These are phyloP conservation scores for Amyelois transitella DNA, from an alignment of 1,140 invertebrate species.

Conservation along the genomic window DNA sequence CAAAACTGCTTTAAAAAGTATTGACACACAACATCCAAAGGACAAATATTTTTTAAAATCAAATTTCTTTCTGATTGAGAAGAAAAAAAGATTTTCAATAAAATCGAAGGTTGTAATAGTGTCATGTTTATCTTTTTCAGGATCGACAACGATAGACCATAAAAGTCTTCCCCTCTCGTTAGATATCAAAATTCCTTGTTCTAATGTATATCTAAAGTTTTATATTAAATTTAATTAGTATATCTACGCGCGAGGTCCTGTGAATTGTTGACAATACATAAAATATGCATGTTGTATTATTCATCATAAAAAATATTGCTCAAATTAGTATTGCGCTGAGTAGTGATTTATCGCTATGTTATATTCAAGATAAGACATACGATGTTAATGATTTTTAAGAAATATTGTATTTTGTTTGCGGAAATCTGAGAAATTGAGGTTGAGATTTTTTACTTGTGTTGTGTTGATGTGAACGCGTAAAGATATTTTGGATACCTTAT, in stretches of 20 bases:
- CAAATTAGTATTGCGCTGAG: constrained; percentile 48
- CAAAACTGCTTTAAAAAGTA: no score
- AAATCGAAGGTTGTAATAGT: constrained; percentile 3
- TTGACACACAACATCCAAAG: no score
- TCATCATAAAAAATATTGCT: constrained; percentile 60
- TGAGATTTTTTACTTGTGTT: constrained; percentile 4
- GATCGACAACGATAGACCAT: constrained; percentile 62
- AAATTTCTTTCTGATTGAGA: no score
- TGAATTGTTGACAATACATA: constrained; percentile 70
- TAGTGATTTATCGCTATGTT: constrained; percentile 30
- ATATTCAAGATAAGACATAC: constrained; percentile 25
- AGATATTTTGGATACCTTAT: background rate
- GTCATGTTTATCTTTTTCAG: constrained; percentile 46
- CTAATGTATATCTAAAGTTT: constrained; percentile 55
- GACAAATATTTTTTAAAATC: no score
- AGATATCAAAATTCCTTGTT: constrained; percentile 66
- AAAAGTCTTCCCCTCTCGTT: constrained; percentile 68
- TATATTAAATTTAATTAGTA: constrained; percentile 46
- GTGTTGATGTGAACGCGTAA: background rate
- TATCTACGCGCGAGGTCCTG: constrained; percentile 50
- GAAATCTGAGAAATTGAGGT: background rate
- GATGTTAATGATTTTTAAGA: constrained; percentile 10
- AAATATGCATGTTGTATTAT: constrained; percentile 48
- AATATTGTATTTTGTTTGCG: constrained; percentile 9
- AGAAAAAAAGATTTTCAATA: no score